Base-by-base conservation (phyloP, 1,140 invertebrate species). In the Thalassaphorura encarpata region DNA sequence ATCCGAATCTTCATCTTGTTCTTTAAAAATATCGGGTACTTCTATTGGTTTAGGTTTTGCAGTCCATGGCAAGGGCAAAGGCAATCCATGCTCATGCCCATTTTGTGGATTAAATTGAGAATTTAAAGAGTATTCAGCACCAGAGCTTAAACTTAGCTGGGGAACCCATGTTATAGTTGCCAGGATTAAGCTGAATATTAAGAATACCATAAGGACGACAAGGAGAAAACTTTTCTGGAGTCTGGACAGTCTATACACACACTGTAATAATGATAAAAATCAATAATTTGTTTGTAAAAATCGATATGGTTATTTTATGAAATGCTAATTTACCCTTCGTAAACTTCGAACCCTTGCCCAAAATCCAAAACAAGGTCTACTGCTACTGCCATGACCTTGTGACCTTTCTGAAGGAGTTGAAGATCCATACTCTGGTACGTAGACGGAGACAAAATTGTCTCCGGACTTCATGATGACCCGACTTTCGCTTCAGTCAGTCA, bases 231-330 rank as follows among this genome's bases (percentile, higher is more conserved):
- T 85, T 39, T 83, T 76, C 70, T 89, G 87, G 66, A 87, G 80
- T 64, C 86, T 78, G n/a, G 87, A 87, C 33, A 89, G 69, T 65
- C 86, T 82, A 67, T 87, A 85, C 87, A 86, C 89, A 70, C 78
- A 75, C 86, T 89, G 16, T 21, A 52, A 40, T 18, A 18, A 41
- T 52, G 36, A 41, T 15, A 6, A 33, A 39, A 33, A 33, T 15
- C 6, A 15, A 16, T 36, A 19, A n/a, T 13, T n/a, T 13, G n/a
- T 16, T 26, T 33, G 16, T 16, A 6, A 31, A 33, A 18, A 18
- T 19, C 3, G 11, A 24, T 36, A 11, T 33, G 18, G 26, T 33
- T 33, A 51, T 33, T 13, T 51, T 11, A 11, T 18, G 18, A 19
- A 24, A 11, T 16, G 6, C 46, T 24, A 18, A 21, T 27, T 36